Evolutionary conservation across 2,113 vertebrate genomes (phyloP), one percentile per base, ranked within the genome.

Genomic region (Poecile atricapillus): DNA sequence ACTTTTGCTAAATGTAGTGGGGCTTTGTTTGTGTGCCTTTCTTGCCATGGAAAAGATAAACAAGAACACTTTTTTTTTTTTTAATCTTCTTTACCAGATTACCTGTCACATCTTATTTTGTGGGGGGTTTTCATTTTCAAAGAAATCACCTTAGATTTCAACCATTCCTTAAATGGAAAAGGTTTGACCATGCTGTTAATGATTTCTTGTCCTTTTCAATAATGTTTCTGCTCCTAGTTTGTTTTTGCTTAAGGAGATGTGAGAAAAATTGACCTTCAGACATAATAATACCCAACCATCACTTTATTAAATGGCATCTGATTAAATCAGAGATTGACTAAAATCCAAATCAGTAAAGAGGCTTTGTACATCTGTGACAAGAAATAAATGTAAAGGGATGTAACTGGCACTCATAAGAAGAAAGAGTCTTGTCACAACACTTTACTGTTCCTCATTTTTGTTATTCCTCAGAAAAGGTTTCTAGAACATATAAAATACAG

Each of bases 291-390:
- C 11, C 33, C 25, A 91, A 25, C 59, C 33, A 59, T 67, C 47
- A 76, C 53, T 93, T 94, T 92, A 73, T 90, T 94, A 80, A 95
- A 59, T 83, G 44, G 9, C 21, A 88, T 62, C 56, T 95, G 71
- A 77, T 93, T 71, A 91, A 95, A 76, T 90, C 28, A 73, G 68
- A 83, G 46, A 56, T 37, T 65, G 69, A 50, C 50, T 87, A 43
- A 83, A 95, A 88, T 82, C 78, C 27, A 67, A 91, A 83, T 88
- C 88, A 77, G 39, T 69, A 55, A 89, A 87, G 41, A 83, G 28
- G 15, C 28, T 87, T 90, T 91, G 70, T 85, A 65, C 7, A 10
- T 85, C 50, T 85, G 28, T 80, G 67, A 67, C 44, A 53, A 73
- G 53, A 91, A 97, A 68, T 60, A 82, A 93, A 82, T 47, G 24